Percentiles rank a stretch among this genome's conserved stretches.
phyloP scores from a whole-genome alignment of 2,888 invertebrate genomes.

The Polietes domitor region DNA sequence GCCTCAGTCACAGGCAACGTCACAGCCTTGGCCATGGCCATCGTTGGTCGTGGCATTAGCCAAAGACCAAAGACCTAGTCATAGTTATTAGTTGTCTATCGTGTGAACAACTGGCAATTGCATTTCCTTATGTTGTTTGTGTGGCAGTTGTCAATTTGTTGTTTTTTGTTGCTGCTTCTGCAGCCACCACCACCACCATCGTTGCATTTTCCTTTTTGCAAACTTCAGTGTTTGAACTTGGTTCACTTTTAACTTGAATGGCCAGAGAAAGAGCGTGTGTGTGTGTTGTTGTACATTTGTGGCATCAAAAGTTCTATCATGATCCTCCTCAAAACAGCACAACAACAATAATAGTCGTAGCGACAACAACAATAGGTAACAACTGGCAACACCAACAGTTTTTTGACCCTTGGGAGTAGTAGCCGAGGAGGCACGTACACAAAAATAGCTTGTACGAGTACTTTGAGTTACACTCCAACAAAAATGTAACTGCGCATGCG shows the following conservation, averaged over 20 bases:
- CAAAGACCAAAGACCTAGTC: slow-evolving; percentile 27
- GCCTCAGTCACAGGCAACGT: neutral
- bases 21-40: neutral
- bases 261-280: neutral
- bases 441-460: slow-evolving; percentile 28
- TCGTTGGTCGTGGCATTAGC: slow-evolving; percentile 22
- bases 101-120: slow-evolving; percentile 65
- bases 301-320: slow-evolving; percentile 37
- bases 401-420: slow-evolving; percentile 67
- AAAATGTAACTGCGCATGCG: slow-evolving; percentile 48
- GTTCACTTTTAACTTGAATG: slow-evolving; percentile 48
- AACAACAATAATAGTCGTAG: slow-evolving; percentile 23
- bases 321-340: slow-evolving; percentile 49
- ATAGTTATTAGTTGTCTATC: slow-evolving; percentile 64
- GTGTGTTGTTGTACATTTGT: slow-evolving; percentile 4
- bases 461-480: slow-evolving; percentile 4
- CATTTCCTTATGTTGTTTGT: slow-evolving; percentile 63
- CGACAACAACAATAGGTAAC: slow-evolving; percentile 32
- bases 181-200: neutral
- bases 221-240: slow-evolving; percentile 52
- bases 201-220: slow-evolving; percentile 8
- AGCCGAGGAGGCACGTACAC: slow-evolving; percentile 49
- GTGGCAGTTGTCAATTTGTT: slow-evolving; percentile 66
- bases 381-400: slow-evolving; percentile 65
- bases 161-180: slow-evolving; percentile 1